Percentiles rank a stretch among this genome's conserved stretches.
Evolutionary conservation across 2,797 vertebrate species (phyloP).

Genomic region (Phoeniculus purpureus): DNA sequence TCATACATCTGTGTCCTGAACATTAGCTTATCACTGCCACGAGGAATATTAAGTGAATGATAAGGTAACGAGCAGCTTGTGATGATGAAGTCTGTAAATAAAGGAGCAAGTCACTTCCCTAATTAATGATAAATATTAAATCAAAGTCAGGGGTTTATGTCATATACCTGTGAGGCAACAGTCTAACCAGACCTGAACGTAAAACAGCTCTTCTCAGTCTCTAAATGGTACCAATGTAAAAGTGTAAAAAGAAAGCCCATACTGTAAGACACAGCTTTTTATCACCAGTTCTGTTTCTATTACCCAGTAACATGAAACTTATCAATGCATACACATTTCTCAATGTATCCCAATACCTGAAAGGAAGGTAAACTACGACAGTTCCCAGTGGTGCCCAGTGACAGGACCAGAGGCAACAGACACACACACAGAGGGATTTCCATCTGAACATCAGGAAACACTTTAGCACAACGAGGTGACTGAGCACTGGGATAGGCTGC

Average conservation of each 20-base stretch:
- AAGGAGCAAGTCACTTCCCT: constrained; percentile 43
- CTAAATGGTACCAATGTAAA: not conserved
- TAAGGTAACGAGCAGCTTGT: constrained; percentile 58
- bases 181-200: not conserved
- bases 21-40: constrained; percentile 23
- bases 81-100: constrained; percentile 57
- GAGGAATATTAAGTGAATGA: constrained; percentile 44
- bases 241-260: not conserved
- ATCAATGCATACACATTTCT: too few species aligned
- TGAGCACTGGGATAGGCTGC: too few species aligned
- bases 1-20: constrained; percentile 54
- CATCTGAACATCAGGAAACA: not conserved
- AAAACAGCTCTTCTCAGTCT: not conserved
- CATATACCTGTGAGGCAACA: not conserved
- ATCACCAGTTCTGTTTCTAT: not conserved
- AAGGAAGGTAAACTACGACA: not conserved
- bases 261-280: not conserved
- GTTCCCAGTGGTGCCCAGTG: not conserved
- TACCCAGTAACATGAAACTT: not conserved
- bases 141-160: not conserved
- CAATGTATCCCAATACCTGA: not conserved
- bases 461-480: too few species aligned
- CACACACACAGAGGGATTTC: not conserved
- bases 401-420: not conserved
- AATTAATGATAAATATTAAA: constrained; percentile 66